Conservation (phyloP, 2,113 vertebrate species). For the Platysternon megacephalum region DNA sequence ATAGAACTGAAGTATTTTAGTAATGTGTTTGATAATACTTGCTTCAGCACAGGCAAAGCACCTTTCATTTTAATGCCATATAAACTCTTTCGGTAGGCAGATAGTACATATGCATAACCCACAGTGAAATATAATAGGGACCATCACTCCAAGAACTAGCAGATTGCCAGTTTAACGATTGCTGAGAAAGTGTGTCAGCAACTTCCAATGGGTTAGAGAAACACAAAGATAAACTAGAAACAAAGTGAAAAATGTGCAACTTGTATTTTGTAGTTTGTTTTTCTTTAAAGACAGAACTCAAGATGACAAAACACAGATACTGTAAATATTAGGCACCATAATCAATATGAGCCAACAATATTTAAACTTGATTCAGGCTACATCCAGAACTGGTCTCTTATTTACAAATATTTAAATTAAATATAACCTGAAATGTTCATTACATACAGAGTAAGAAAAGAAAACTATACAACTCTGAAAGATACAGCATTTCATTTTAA, state of each 20-base stretch:
- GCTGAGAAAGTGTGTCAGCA: not conserved
- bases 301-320: conserved; percentile 76
- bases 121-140: not conserved
- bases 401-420: conserved; percentile 97
- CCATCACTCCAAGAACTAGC: not conserved
- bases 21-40: not conserved
- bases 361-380: conserved; percentile 85
- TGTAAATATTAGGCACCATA: conserved; percentile 80
- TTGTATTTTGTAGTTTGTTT: conserved; percentile 74
- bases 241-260: conserved; percentile 73
- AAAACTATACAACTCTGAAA: conserved; percentile 80
- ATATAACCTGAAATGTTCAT: conserved; percentile 87
- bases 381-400: conserved; percentile 87
- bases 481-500: conserved; percentile 70
- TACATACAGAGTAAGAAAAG: conserved; percentile 87
- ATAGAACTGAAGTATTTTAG: not conserved
- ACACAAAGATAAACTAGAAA: conserved; percentile 60
- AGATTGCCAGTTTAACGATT: not conserved
- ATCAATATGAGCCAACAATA: conserved; percentile 83
- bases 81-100: not conserved
- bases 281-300: conserved; percentile 74
- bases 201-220: not conserved
- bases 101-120: not conserved
- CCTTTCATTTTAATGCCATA: not conserved
- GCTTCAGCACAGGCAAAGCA: not conserved